Base-by-base conservation (phyloP, 2,797 vertebrate genomes). In the Falco novaeseelandiae region DNA sequence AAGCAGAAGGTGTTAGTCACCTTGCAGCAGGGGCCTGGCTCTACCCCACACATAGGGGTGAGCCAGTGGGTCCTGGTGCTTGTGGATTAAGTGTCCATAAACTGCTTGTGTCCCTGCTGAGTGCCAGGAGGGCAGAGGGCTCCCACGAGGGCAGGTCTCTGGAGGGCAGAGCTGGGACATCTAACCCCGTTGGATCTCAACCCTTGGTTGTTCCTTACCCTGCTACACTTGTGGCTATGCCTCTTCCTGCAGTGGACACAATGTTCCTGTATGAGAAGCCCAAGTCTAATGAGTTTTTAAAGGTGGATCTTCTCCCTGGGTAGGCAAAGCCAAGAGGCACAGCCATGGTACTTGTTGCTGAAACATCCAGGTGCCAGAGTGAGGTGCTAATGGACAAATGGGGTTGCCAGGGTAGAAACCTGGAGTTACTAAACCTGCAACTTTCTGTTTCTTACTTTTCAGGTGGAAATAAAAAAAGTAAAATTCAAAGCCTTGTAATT, bases 121-220 rank as follows among this genome's bases (percentile, higher is more conserved):
- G 78, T 21, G 65, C 30, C 5, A 1, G 19, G 11, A 66, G 17
- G 46, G 36, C 36, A 70, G 62, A 65, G 61, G 23, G 18, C 7
- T 51, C 72, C 59, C 49, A n/a, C 3, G 0, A 0, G 0, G 21
- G 30, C 42, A 40, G 61, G 49, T 46, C 40, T 55, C 32, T n/a
- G 40, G 22, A 46, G 38, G 61, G 30, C n/a, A 65, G 38, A 42
- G 23, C 70, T 72, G 54, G 12, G 21, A 61, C 8, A 25, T 42
- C 59, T 18, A 71, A 54, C 51, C 46, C 21, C 65, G 8, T 3
- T 52, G 38, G 46, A 49, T 52, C 30, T 70, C 73, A 73, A 25
- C 16, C 19, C 42, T 69, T 10, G 3, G 65, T 36, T 40, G 22
- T 44, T 87, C 59, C 32, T 73, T n/a, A 61, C 12, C 4, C 7